Conservation (phyloP, 2,888 invertebrate genomes). For the Pachliopta kotzebuea region DNA sequence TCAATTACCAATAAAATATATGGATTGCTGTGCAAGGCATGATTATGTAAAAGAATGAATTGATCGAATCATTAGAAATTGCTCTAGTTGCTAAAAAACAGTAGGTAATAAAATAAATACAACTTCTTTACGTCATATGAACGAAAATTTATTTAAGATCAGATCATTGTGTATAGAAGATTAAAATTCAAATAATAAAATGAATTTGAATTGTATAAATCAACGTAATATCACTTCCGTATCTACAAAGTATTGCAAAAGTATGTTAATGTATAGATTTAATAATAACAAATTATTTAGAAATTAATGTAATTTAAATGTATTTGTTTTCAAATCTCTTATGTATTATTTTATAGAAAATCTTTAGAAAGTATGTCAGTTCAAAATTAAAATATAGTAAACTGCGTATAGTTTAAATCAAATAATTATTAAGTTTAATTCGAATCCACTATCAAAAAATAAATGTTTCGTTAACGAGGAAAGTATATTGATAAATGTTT, state of each 20-base stretch:
- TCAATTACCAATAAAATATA: background rate
- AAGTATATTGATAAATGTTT: slow-evolving; percentile 1
- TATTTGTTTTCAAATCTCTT: background rate
- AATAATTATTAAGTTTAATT: background rate
- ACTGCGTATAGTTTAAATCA: background rate
- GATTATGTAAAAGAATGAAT: background rate
- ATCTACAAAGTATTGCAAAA: background rate
- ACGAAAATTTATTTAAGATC: background rate
- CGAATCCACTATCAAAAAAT: background rate
- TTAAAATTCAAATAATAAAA: background rate
- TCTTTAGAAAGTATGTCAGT: background rate
- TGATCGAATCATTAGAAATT: background rate
- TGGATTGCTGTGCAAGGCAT: background rate
- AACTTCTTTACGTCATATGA: background rate
- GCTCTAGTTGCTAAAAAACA: background rate
- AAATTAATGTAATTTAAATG: background rate
- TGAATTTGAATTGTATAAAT: background rate
- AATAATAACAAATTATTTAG: background rate
- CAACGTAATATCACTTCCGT: background rate
- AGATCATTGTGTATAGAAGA: background rate
- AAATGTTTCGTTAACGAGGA: background rate
- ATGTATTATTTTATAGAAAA: background rate
- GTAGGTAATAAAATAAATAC: too few species aligned
- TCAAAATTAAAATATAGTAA: background rate
- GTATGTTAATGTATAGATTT: background rate